Conservation (phyloP, 2,888 invertebrate species). For the Eugnorisma glareosa region DNA sequence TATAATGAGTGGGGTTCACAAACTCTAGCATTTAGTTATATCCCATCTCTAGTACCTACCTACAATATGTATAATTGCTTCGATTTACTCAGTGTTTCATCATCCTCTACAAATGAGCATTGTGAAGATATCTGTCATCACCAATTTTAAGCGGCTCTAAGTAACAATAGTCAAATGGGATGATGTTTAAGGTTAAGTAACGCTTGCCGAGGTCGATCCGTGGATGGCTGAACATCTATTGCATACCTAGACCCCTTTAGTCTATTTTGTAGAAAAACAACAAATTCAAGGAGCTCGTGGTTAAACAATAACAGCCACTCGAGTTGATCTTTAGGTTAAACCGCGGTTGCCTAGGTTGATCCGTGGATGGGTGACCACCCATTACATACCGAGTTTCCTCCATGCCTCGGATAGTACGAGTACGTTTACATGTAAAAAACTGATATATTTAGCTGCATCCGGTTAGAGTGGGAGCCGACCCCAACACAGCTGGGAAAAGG, state of each 20-base stretch:
- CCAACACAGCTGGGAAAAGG: neutral
- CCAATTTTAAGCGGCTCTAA: too few species aligned
- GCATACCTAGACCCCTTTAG: neutral
- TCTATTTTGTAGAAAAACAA: neutral
- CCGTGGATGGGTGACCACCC: too few species aligned
- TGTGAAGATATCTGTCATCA: neutral
- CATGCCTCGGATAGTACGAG: too few species aligned
- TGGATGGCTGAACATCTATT: neutral
- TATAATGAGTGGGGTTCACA: slow-evolving; percentile 11
- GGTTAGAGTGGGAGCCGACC: too few species aligned
- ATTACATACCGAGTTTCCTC: too few species aligned
- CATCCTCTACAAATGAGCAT: neutral
- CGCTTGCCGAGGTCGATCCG: neutral
- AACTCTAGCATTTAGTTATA: neutral
- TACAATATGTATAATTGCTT: neutral
- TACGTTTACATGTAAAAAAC: too few species aligned
- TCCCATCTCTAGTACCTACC: neutral
- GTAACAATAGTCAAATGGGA: neutral
- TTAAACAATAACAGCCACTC: too few species aligned
- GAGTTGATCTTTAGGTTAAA: too few species aligned
- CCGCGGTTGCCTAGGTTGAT: too few species aligned
- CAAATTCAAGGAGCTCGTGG: neutral
- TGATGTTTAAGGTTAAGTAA: neutral
- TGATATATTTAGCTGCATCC: too few species aligned
- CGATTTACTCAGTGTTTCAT: neutral